Conservation (phyloP, 1,140 invertebrate genomes). For the Micrasema longulum region DNA sequence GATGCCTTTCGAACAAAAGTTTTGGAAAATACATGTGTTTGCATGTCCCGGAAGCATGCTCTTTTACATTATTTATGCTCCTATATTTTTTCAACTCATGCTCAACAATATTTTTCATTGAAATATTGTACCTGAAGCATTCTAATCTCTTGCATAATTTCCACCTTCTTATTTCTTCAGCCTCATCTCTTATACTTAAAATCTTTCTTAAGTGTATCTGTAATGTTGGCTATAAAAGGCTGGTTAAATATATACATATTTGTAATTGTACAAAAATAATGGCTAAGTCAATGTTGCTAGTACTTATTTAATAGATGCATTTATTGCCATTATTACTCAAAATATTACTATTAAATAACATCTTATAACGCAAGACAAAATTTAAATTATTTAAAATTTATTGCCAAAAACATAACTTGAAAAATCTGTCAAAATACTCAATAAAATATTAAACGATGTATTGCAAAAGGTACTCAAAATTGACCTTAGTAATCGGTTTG, state of each 20-base stretch:
- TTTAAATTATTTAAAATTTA: too few species aligned
- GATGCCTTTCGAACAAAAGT: too few species aligned
- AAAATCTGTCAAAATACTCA: too few species aligned
- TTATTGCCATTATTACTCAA: background rate
- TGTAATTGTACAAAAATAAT: slow-evolving; percentile 33
- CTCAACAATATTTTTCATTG: slow-evolving; percentile 52
- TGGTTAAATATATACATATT: slow-evolving; percentile 6
- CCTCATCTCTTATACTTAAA: slow-evolving; percentile 47
- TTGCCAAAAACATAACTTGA: too few species aligned
- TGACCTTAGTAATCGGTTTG: too few species aligned
- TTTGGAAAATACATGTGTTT: too few species aligned
- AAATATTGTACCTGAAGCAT: slow-evolving; percentile 52
- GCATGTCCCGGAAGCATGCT: too few species aligned
- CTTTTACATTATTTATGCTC: too few species aligned
- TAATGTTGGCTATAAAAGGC: slow-evolving; percentile 34
- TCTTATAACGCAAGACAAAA: background rate
- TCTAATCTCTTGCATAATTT: background rate
- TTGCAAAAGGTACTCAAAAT: too few species aligned
- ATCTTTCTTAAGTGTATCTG: slow-evolving; percentile 43
- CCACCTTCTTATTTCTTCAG: slow-evolving; percentile 15
- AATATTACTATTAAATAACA: slow-evolving; percentile 19
- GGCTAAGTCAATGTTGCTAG: slow-evolving; percentile 25
- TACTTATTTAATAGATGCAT: slow-evolving; percentile 3
- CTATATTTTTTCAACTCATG: slow-evolving; percentile 15
- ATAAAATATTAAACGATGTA: too few species aligned